Evolutionary conservation across 2,113 vertebrate species (phyloP).

Genomic region (Phoenicopterus ruber): DNA sequence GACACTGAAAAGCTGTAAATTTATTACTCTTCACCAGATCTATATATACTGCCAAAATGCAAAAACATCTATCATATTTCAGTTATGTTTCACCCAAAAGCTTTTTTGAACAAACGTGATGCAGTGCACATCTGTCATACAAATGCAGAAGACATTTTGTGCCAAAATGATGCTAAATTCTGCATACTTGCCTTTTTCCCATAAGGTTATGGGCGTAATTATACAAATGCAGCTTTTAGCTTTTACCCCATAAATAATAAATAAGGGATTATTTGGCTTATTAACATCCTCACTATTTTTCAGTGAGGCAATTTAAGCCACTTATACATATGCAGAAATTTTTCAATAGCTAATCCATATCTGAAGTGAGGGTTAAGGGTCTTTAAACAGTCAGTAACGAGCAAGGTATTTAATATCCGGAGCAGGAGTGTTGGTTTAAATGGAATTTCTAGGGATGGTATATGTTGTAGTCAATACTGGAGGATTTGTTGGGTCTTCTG

Average conservation of each 20-base stretch:
- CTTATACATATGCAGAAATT: not conserved
- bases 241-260: conserved; percentile 8
- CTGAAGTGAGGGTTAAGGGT: not conserved
- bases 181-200: not conserved
- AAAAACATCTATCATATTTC: not conserved
- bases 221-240: not conserved
- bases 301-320: not conserved
- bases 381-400: not conserved
- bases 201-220: not conserved
- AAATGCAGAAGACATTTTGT: not conserved
- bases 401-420: not conserved
- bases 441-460: not conserved
- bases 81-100: not conserved
- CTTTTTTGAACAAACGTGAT: not conserved
- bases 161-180: not conserved
- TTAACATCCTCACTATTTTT: not conserved
- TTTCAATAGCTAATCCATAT: not conserved
- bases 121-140: not conserved
- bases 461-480: not conserved
- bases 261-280: not conserved
- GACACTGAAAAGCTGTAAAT: not conserved
- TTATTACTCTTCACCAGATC: not conserved
- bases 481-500: not conserved
- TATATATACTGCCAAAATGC: not conserved
- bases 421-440: not conserved